Evolutionary conservation across 1,140 invertebrate genomes (phyloP).

Genomic region (Reticulitermes speratus): DNA sequence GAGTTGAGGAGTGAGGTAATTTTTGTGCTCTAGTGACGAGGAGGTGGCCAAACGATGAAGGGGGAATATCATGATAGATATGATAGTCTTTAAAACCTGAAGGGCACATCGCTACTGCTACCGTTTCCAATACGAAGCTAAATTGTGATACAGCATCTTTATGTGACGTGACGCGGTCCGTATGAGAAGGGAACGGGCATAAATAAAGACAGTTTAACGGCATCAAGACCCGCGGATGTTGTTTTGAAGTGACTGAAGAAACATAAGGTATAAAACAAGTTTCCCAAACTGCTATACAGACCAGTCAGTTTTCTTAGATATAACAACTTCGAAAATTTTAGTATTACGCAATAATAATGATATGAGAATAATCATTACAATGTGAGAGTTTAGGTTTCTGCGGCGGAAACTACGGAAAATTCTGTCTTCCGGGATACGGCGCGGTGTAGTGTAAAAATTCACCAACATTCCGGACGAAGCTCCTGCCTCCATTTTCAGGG

Average conservation of each 20-base stretch:
- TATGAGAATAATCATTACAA: no score
- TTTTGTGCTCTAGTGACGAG: constrained; percentile 26
- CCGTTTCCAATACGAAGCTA: constrained; percentile 30
- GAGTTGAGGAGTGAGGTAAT: constrained; percentile 26
- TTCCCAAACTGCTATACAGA: neutral
- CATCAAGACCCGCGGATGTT: neutral
- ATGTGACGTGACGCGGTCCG: neutral
- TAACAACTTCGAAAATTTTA: no score
- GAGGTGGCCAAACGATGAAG: constrained; percentile 6
- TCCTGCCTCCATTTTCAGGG: no score
- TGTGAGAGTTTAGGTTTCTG: no score
- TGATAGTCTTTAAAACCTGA: constrained; percentile 29
- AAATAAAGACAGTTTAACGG: neutral
- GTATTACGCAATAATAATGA: no score
- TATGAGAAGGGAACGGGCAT: neutral
- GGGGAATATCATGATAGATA: constrained; percentile 34
- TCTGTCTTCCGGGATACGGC: no score
- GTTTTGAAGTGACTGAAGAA: neutral
- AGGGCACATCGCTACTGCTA: constrained; percentile 20
- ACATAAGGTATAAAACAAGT: neutral
- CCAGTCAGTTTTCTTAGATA: neutral
- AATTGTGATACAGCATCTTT: constrained; percentile 19
- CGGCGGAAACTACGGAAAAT: no score
- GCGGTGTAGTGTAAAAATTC: no score
- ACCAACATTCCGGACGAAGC: no score